Percentiles rank a stretch among this genome's conserved stretches.
These are phyloP conservation scores for Drosophila bifasciata DNA, from an alignment of 1,140 invertebrate species.

Conservation along the genomic window DNA sequence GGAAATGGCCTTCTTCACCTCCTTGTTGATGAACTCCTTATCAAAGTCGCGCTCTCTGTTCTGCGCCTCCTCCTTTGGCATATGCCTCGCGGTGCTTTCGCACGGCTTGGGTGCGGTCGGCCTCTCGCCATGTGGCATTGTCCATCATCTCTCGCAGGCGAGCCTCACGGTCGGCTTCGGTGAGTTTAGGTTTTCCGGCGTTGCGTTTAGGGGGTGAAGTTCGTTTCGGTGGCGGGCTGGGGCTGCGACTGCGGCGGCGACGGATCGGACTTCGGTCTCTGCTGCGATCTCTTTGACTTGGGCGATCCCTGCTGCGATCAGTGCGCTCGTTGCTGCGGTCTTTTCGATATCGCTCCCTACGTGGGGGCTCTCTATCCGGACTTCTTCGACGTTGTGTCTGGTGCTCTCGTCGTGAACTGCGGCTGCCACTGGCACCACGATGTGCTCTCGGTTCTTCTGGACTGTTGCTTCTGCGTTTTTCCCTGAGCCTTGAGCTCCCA, in stretches of 20 bases:
- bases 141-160: conserved; percentile 92
- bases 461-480: conserved; percentile 21
- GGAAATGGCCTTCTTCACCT: conserved; percentile 88
- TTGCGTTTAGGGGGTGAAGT: neutral
- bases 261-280: neutral
- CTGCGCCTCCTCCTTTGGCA: conserved; percentile 86
- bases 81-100: conserved; percentile 88
- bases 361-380: neutral
- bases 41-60: conserved; percentile 84
- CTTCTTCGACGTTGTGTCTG: conserved; percentile 1
- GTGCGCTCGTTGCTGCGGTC: conserved; percentile 7
- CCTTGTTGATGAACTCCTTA: conserved; percentile 86
- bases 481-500: neutral
- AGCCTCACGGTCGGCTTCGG: conserved; percentile 89
- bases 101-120: conserved; percentile 87
- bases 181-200: conserved; percentile 64
- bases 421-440: conserved; percentile 22
- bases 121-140: conserved; percentile 90
- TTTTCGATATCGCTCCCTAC: conserved; percentile 4
- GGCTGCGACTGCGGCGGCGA: conserved; percentile 1
- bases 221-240: conserved; percentile 2
- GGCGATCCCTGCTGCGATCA: neutral
- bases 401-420: conserved; percentile 11
- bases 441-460: neutral
- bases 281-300: conserved; percentile 54